Evolutionary conservation across 2,113 vertebrate genomes (phyloP), one percentile per base, ranked within the genome.

Genomic region (Nibea coibor): DNA sequence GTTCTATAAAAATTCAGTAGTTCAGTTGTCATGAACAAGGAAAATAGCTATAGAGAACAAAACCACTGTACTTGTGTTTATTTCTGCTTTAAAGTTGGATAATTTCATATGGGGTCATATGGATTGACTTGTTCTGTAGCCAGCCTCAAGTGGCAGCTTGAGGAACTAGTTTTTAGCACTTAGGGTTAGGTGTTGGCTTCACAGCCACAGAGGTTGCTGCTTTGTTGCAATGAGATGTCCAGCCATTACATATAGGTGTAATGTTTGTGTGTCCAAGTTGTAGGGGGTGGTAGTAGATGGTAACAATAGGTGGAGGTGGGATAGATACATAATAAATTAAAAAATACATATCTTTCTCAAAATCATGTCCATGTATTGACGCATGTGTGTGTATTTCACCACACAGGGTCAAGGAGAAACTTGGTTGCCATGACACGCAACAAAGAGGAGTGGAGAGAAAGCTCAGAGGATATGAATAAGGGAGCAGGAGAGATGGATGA

Each of bases 391-490:
- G 22, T 6, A 16, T 69, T 71, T 58, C 4, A 8, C 53, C 80
- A 50, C 66, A 72, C 20, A 79, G 85, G 90, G 88, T 91, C 90
- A 93, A 93, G 92, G 92, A 91, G 87, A 92, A 89, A 88, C 80
- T 69, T 68, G 84, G 91, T 89, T 90, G 88, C 83, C 57, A 80
- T 89, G 92, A 85, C 90, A 83, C 50, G 24, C 58, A 66, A 79
- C 78, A 68, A 74, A 89, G 71, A 85, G 81, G 51, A 83, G 80
- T 74, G 84, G 62, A 69, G 87, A 66, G 83, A 91, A 89, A 89
- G 90, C 92, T 91, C 83, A 70, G 83, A 90, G 91, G 91, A 91
- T 84, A 89, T 92, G 90, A 93, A 92, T 87, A 87, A 88, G 81
- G 86, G 87, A 92, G 87, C 83, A 80, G 85, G 82, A 78, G 86